phyloP scores from a whole-genome alignment of 1,140 invertebrate species.

The Antheraea pernyi region DNA sequence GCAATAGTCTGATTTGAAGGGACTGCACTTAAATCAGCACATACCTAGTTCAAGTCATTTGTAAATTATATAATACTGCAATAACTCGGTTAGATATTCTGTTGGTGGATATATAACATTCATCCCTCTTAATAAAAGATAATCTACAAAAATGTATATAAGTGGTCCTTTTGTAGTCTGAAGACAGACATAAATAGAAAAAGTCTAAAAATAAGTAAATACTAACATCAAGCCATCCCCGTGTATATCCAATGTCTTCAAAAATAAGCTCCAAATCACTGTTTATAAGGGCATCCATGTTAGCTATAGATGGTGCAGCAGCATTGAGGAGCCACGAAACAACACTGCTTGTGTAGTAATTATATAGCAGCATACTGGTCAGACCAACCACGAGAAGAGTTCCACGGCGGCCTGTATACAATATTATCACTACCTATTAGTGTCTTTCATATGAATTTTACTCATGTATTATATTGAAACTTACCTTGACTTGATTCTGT shows the following conservation, averaged over 20 bases:
- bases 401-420: conserved; percentile 48
- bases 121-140: too few species aligned
- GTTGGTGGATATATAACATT: too few species aligned
- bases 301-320: conserved; percentile 48
- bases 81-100: too few species aligned
- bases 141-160: too few species aligned
- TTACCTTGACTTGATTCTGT: conserved; percentile 51
- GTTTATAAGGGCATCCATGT: conserved; percentile 56
- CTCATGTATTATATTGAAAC: not conserved
- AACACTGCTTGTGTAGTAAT: conserved; percentile 76
- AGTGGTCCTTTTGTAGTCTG: too few species aligned
- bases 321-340: conserved; percentile 73
- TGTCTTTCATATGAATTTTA: not conserved
- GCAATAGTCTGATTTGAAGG: too few species aligned
- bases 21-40: too few species aligned
- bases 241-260: conserved; percentile 72
- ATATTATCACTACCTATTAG: conserved; percentile 11
- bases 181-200: too few species aligned
- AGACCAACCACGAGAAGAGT: conserved; percentile 57
- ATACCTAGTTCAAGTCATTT: too few species aligned
- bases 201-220: not conserved
- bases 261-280: conserved; percentile 67
- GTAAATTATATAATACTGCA: too few species aligned
- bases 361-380: conserved; percentile 69
- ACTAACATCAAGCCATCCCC: conserved; percentile 64